Percentiles rank a stretch among this genome's conserved stretches.
phyloP scores from a whole-genome alignment of 2,797 vertebrate genomes.

The Agapornis canus region DNA sequence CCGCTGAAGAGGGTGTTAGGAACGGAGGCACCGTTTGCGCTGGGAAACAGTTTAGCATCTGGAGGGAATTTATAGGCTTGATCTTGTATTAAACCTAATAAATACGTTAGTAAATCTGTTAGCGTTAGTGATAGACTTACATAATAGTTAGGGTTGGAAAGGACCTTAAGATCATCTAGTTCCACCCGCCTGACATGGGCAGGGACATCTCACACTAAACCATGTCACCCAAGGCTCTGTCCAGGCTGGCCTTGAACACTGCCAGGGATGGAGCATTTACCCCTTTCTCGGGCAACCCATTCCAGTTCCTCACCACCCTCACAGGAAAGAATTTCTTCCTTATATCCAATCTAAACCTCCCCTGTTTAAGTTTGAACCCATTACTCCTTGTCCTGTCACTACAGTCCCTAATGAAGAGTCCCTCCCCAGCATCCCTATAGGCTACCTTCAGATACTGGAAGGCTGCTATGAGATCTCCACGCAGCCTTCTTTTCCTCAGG shows the following conservation, averaged over 20 bases:
- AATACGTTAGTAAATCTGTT: not conserved
- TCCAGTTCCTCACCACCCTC: not conserved
- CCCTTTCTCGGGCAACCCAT: accelerated
- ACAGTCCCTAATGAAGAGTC: not conserved
- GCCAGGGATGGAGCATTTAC: not conserved
- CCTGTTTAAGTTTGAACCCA: not conserved
- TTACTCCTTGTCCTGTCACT: not conserved
- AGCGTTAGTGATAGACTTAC: not conserved
- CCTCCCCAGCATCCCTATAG: not conserved
- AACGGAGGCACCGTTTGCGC: not conserved
- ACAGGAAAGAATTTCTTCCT: not conserved
- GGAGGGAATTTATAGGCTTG: not conserved
- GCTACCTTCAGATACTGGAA: not conserved
- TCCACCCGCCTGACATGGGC: not conserved
- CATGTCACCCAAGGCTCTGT: not conserved
- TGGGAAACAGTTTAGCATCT: not conserved
- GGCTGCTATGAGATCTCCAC: not conserved
- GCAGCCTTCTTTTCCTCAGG: not conserved
- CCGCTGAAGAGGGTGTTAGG: accelerated
- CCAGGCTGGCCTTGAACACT: not conserved
- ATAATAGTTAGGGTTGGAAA: not conserved
- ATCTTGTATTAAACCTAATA: not conserved
- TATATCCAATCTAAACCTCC: not conserved
- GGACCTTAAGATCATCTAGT: not conserved
- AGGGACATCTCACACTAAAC: not conserved